Conservation (phyloP, 2,797 vertebrate species). For the Siniperca undulata region DNA sequence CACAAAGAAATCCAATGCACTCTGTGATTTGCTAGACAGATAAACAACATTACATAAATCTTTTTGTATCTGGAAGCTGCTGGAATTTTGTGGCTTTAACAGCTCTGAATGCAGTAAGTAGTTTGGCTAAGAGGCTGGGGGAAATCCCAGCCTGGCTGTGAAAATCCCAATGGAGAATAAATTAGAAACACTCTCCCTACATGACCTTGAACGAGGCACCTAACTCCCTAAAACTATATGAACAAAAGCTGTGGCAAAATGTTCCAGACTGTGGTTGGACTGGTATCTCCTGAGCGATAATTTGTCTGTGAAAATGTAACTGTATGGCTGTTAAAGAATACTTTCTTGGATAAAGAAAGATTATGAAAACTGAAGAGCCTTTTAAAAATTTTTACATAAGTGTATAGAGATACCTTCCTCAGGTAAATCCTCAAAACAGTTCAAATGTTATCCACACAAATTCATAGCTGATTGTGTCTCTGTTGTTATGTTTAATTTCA, state of each 20-base stretch:
- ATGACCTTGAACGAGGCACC: background rate
- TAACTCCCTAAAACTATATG: background rate
- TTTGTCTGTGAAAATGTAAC: background rate
- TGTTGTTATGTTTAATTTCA: background rate
- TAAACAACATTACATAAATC: background rate
- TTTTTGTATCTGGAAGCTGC: background rate
- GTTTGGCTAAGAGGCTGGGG: background rate
- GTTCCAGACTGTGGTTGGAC: background rate
- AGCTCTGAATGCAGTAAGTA: background rate
- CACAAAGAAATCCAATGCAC: background rate
- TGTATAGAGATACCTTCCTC: background rate
- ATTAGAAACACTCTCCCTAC: conserved; percentile 1
- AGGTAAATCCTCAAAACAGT: background rate
- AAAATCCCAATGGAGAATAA: conserved; percentile 25
- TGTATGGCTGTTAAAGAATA: background rate
- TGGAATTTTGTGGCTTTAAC: background rate
- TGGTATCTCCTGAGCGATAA: background rate
- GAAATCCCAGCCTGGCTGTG: conserved; percentile 17
- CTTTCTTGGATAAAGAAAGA: background rate
- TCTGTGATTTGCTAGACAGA: background rate
- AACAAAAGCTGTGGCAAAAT: conserved; percentile 1
- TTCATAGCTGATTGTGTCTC: background rate
- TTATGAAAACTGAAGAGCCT: background rate
- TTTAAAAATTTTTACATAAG: background rate
- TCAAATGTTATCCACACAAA: background rate